Evolutionary conservation across 2,888 invertebrate species (phyloP).

Genomic region (Drosophila buzzatii): DNA sequence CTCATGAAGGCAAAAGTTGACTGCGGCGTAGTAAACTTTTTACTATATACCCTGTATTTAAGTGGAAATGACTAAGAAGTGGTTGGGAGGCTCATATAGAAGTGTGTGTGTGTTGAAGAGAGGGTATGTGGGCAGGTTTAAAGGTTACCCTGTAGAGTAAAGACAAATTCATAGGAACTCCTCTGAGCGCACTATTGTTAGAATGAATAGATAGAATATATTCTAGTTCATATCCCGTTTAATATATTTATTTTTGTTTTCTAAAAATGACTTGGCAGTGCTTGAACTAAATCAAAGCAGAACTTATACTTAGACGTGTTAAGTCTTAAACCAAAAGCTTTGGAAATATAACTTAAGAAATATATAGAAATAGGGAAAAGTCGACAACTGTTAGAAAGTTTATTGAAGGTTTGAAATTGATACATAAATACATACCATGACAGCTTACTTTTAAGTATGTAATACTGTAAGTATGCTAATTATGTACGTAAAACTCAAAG

Average conservation of each 20-base stretch:
- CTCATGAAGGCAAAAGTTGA: slow-evolving; percentile 40
- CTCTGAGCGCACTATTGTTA: not conserved
- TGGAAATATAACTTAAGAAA: no score
- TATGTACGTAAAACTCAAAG: not conserved
- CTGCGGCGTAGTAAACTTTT: slow-evolving; percentile 30
- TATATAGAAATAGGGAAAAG: not conserved
- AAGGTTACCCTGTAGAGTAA: not conserved
- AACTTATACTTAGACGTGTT: no score
- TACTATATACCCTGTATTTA: slow-evolving; percentile 32
- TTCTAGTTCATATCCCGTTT: not conserved
- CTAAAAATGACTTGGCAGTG: no score
- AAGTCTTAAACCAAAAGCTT: not conserved
- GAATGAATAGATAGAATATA: not conserved
- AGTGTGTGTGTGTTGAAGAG: not conserved
- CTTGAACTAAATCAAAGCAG: no score
- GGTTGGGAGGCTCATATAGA: not conserved
- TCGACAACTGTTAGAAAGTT: not conserved
- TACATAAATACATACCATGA: no score
- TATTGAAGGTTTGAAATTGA: not conserved
- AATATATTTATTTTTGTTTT: no score
- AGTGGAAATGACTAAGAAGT: not conserved
- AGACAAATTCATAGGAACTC: not conserved
- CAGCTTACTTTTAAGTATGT: not conserved
- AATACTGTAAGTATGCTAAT: not conserved
- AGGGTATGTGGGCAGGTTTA: no score